Base-by-base conservation (phyloP, 2,797 vertebrate species). In the Gallinago nigripennis region DNA sequence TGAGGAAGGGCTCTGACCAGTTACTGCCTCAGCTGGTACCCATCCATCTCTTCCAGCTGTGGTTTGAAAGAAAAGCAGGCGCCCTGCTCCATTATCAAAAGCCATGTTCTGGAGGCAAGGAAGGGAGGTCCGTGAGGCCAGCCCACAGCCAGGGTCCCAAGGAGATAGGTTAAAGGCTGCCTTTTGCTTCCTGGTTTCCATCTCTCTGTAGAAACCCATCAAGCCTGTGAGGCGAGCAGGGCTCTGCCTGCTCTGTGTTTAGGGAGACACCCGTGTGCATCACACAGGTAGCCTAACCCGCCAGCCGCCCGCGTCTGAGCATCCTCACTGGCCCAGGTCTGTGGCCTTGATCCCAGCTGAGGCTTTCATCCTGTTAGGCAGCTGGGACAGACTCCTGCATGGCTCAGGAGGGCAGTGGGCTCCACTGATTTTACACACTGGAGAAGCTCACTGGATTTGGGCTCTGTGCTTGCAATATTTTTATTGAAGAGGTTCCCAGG, bases 271-370 rank as follows among this genome's bases (percentile, higher is more conserved):
- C 24, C 2, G 3, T 11, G 17, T 27, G 43, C 43, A 3, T 24
- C 45, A 16, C 14, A 12, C 1, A 27, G 11, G 7, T 27, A 61
- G 25, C 28, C 21, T 41, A 31, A 17, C 39, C 20, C 33, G 30
- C 0, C 9, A 64, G 51, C 19, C 0, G 0, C 2, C 33, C 43
- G 17, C 11, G 15, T 65, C 48, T 4, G 4, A 46, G 18, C 31
- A 37, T 37, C 46, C 9, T 5, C 6, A 2, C 33, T 19, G 3
- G 56, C 31, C 35, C 69, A 33, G 25, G 7, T 25, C 39, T 53
- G 20, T n/a, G 43, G 46, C 21, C 46, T 46, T 46, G 46, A 46
- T 23, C 46, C 21, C 46, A 33, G 16, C 11, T 53, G 87, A 50
- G 73, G 16, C 9, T 82, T 76, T 79, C 28, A 35, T 31, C 28